phyloP scores from a whole-genome alignment of 2,797 vertebrate species.

The Amphiprion clarkii region DNA sequence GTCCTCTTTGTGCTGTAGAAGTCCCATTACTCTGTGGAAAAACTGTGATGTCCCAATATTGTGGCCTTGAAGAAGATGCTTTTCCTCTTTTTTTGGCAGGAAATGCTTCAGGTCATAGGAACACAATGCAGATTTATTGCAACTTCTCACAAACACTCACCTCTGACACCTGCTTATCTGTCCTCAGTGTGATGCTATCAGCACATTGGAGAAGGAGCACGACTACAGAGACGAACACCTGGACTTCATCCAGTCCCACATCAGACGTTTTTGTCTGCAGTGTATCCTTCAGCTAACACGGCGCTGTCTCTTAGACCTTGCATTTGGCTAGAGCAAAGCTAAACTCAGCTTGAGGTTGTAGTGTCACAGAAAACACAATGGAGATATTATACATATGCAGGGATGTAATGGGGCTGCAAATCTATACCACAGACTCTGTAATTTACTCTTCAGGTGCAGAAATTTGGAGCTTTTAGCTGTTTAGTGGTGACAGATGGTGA shows the following conservation, averaged over 20 bases:
- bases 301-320: background rate
- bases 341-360: background rate
- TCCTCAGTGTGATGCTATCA: conserved; percentile 95
- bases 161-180: conserved; percentile 30
- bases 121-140: conserved; percentile 12
- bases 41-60: no score
- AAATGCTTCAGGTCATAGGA: conserved; percentile 7
- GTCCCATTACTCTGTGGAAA: no score
- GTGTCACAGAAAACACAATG: conserved; percentile 5
- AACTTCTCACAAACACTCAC: conserved; percentile 12
- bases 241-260: conserved; percentile 98
- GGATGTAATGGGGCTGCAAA: background rate
- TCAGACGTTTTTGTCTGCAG: conserved; percentile 96
- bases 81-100: background rate
- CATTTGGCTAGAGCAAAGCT: background rate
- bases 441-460: background rate
- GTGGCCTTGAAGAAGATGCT: no score
- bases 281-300: conserved; percentile 91
- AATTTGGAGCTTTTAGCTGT: background rate
- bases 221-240: conserved; percentile 99
- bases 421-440: background rate
- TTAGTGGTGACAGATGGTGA: background rate
- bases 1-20: no score
- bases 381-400: background rate
- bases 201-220: conserved; percentile 97